Base-by-base conservation (phyloP, 2,113 vertebrate genomes). In the Chlorocebus sabaeus region DNA sequence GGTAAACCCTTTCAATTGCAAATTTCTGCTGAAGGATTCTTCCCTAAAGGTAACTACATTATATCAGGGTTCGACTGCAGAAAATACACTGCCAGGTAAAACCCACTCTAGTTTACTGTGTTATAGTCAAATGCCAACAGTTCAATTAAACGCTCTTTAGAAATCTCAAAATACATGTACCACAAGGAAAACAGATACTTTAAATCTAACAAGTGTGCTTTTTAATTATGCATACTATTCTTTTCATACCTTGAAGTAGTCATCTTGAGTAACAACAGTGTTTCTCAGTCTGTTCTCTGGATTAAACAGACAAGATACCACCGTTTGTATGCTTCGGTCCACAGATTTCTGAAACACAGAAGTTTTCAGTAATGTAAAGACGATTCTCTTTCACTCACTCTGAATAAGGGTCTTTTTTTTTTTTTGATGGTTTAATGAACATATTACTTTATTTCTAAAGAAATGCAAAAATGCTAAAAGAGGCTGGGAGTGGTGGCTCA, bases 311-410 rank as follows among this genome's bases (percentile, higher is more conserved):
- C 99, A 99, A 48, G 99, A 99, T 48, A 99, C 96, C 43, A 99
- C 96, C 1, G 99, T 99, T 90, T 99, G 99, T 97, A 99, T 98
- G 96, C 98, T 98, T 96, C 98, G 98, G 90, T 99, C 99, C 98
- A 99, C 99, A 95, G 97, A 99, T 96, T 98, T 99, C 99, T 99
- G 98, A 98, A 99, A 99, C 25, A 98, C 48, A 93, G 14, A 98
- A 64, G 11, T 93, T 98, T 91, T 96, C 0, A 97, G n/a, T 55
- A 43, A 7, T 48, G 57, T 95, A 48, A 98, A 90, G 48, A 96
- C 30, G 25, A 97, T 43, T 88, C 16, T 10, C 17, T 89, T 94
- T 93, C 52, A 81, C 13, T 93, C 38, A 91, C 20, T 67, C 14
- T 40, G 91, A 96, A 64, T 23, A 23, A 38, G 5, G 2, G 5